phyloP scores from a whole-genome alignment of 2,888 invertebrate species.

The Apotomis capreana region DNA sequence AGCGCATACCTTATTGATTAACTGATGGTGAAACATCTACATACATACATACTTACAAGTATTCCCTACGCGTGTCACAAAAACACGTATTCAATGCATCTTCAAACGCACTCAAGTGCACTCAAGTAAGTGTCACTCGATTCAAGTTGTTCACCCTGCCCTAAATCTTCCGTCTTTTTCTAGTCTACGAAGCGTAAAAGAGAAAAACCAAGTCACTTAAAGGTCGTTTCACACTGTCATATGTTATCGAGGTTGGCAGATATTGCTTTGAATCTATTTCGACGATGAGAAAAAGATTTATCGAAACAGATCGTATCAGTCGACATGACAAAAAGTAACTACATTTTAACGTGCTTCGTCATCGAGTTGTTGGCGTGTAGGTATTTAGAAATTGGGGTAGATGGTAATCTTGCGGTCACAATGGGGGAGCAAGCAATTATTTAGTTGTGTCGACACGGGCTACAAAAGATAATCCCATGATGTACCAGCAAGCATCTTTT shows the following conservation, averaged over 20 bases:
- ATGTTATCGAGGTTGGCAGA: constrained; percentile 35
- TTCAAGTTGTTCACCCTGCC: constrained; percentile 57
- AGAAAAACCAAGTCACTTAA: constrained; percentile 52
- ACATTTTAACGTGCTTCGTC: constrained; percentile 35
- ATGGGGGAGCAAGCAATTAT: constrained; percentile 38
- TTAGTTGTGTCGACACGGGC: constrained; percentile 34
- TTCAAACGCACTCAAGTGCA: constrained; percentile 59
- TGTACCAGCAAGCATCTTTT: constrained; percentile 9
- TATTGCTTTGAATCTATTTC: constrained; percentile 36
- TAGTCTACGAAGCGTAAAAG: constrained; percentile 47
- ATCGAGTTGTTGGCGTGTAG: constrained; percentile 25
- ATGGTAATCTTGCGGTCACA: constrained; percentile 35
- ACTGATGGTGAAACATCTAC: background rate
- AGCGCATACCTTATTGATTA: background rate
- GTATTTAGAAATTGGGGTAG: constrained; percentile 30
- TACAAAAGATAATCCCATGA: constrained; percentile 33
- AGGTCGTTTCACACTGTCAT: constrained; percentile 41
- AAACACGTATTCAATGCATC: constrained; percentile 46
- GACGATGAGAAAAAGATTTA: constrained; percentile 32
- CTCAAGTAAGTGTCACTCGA: constrained; percentile 65
- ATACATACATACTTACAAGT: background rate
- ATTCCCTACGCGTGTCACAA: constrained; percentile 22
- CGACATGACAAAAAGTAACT: constrained; percentile 31
- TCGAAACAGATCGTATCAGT: constrained; percentile 24
- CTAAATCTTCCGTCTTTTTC: constrained; percentile 59